A percentile compares a stretch with the other conserved stretches of the same genome.
Evolutionary conservation across 2,797 vertebrate species (phyloP).

Genomic region (Crenichthys baileyi): DNA sequence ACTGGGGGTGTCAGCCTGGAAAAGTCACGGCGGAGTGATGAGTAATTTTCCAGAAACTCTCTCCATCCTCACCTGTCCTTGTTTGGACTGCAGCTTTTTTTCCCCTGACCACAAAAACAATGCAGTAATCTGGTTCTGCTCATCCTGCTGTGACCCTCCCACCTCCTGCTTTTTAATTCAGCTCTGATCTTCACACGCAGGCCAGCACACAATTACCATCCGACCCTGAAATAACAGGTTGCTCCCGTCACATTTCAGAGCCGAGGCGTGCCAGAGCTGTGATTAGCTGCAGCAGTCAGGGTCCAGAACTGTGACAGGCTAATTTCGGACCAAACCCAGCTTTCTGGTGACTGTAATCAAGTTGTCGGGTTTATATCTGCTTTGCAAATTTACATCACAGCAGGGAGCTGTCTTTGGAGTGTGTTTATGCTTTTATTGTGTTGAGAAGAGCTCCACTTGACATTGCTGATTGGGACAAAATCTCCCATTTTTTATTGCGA

Average conservation of each 20-base stretch:
- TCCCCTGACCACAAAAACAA: constrained; percentile 8
- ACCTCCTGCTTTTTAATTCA: constrained; percentile 32
- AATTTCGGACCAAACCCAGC: constrained; percentile 33
- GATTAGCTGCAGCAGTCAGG: constrained; percentile 28
- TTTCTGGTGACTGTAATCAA: neutral
- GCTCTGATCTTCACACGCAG: constrained; percentile 34
- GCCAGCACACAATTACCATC: constrained; percentile 39
- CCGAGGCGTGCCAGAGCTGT: constrained; percentile 36
- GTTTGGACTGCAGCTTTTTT: constrained; percentile 12
- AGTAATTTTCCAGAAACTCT: constrained; percentile 45
- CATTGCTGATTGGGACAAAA: neutral
- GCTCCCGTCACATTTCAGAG: constrained; percentile 26
- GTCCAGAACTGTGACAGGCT: constrained; percentile 32
- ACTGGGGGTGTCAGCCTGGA: constrained; percentile 29
- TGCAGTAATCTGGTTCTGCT: constrained; percentile 11
- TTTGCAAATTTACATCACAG: neutral
- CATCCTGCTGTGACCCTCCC: neutral
- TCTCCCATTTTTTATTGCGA: neutral
- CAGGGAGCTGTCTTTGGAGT: neutral
- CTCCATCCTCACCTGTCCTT: constrained; percentile 42
- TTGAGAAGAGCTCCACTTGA: neutral
- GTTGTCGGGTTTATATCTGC: neutral
- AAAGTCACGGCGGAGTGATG: constrained; percentile 36
- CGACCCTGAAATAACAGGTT: constrained; percentile 47
- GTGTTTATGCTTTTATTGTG: neutral